phyloP scores from a whole-genome alignment of 2,113 vertebrate species.

The Toxotes chatareus region DNA sequence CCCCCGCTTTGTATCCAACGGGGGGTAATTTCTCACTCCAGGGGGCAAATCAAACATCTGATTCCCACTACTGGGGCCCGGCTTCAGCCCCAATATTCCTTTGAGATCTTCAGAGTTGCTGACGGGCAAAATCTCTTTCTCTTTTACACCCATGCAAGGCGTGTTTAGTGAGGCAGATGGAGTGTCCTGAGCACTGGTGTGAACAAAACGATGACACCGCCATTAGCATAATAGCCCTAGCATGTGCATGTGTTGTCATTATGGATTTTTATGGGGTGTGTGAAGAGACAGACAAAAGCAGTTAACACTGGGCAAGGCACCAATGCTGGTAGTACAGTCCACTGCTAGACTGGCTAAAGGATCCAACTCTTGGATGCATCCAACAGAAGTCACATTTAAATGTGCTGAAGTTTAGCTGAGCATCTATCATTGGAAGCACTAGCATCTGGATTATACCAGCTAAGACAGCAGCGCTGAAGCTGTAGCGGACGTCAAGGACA shows the following conservation, averaged over 20 bases:
- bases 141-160: conserved; percentile 59
- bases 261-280: conserved; percentile 79
- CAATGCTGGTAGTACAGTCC: conserved; percentile 18
- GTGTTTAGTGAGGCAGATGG: conserved; percentile 73
- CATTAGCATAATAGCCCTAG: conserved; percentile 79
- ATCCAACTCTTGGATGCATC: conserved; percentile 7
- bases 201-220: conserved; percentile 78
- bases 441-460: conserved; percentile 24
- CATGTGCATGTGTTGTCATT: conserved; percentile 75
- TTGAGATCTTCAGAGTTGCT: conserved; percentile 73
- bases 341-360: conserved; percentile 34
- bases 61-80: conserved; percentile 68
- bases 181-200: conserved; percentile 76
- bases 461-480: conserved; percentile 15
- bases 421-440: conserved; percentile 23
- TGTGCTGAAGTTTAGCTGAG: conserved; percentile 25
- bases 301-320: conserved; percentile 56
- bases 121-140: conserved; percentile 66
- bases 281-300: conserved; percentile 73
- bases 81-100: conserved; percentile 67
- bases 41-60: conserved; percentile 80
- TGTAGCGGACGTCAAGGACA: conserved; percentile 42
- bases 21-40: conserved; percentile 73
- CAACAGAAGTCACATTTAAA: conserved; percentile 40
- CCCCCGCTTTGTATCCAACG: conserved; percentile 69